phyloP scores from a whole-genome alignment of 2,888 invertebrate genomes.

The Pristionchus maxplancki region DNA sequence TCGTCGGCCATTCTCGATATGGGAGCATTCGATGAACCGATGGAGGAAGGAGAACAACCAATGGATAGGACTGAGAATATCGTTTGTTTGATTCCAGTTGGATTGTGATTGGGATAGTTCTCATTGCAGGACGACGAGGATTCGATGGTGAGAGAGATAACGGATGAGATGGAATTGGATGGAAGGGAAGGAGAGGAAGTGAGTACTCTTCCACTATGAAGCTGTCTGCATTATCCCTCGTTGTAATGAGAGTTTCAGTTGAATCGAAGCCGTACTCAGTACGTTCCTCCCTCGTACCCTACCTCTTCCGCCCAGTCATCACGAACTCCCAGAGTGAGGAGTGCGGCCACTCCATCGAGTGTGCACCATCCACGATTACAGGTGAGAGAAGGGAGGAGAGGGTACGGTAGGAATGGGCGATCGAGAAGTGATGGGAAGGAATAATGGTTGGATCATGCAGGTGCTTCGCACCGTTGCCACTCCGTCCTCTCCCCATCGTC shows the following conservation, averaged over 20 bases:
- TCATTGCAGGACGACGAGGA: slow-evolving; percentile 10
- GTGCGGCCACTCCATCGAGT: neutral
- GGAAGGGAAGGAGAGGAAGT: neutral
- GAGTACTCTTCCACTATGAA: neutral
- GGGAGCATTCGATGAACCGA: slow-evolving; percentile 42
- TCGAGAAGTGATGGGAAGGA: neutral
- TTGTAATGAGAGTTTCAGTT: too few species aligned
- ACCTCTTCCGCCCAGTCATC: neutral
- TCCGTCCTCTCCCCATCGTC: neutral
- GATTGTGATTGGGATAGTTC: neutral
- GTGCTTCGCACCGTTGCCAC: neutral
- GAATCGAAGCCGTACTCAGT: too few species aligned
- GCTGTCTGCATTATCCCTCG: neutral
- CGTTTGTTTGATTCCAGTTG: neutral
- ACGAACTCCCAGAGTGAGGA: neutral
- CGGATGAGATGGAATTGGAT: slow-evolving; percentile 2
- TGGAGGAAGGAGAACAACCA: neutral
- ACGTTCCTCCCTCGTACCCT: neutral
- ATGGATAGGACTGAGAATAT: neutral
- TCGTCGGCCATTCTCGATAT: slow-evolving; percentile 7
- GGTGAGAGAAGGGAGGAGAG: neutral
- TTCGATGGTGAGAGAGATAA: slow-evolving; percentile 42
- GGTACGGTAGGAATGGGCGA: neutral
- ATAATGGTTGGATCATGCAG: neutral
- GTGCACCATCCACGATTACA: slow-evolving; percentile 33